A percentile compares a stretch with the other conserved stretches of the same genome.
Conservation (phyloP, 2,113 vertebrate genomes). For the Naja naja region DNA sequence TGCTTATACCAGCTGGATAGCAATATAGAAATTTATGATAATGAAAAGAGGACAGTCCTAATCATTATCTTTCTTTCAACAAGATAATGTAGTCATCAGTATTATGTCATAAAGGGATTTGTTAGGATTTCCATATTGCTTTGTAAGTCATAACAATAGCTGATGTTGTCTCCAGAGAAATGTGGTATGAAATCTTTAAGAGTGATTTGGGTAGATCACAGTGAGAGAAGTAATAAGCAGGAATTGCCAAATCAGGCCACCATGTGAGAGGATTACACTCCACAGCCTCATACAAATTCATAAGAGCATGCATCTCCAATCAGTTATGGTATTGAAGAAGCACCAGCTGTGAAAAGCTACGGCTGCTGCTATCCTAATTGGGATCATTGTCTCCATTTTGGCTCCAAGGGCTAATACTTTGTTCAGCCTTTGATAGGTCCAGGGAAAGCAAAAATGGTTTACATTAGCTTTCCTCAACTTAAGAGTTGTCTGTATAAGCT, state of each 20-base stretch:
- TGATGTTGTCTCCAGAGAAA: constrained; percentile 14
- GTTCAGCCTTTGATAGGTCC: neutral
- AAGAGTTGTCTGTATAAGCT: neutral
- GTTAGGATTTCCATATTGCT: constrained; percentile 31
- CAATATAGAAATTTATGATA: constrained; percentile 7
- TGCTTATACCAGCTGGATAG: constrained; percentile 5
- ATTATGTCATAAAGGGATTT: constrained; percentile 13
- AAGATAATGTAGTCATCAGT: neutral
- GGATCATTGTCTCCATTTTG: neutral
- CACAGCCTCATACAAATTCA: neutral
- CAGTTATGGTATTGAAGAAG: neutral
- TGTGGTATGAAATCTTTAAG: neutral
- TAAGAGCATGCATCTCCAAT: neutral
- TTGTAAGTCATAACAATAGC: constrained; percentile 7
- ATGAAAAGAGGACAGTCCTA: accelerated
- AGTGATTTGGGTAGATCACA: constrained; percentile 1
- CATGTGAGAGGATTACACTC: neutral
- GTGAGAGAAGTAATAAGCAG: neutral
- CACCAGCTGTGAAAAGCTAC: neutral
- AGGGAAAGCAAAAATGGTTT: neutral
- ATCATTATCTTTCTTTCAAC: neutral
- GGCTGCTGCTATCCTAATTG: neutral
- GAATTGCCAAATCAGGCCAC: neutral
- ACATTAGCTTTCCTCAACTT: neutral
- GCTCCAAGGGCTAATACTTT: neutral